Percentiles rank a stretch among this genome's conserved stretches.
phyloP scores from a whole-genome alignment of 2,113 vertebrate genomes.

The Syngnathus typhle region DNA sequence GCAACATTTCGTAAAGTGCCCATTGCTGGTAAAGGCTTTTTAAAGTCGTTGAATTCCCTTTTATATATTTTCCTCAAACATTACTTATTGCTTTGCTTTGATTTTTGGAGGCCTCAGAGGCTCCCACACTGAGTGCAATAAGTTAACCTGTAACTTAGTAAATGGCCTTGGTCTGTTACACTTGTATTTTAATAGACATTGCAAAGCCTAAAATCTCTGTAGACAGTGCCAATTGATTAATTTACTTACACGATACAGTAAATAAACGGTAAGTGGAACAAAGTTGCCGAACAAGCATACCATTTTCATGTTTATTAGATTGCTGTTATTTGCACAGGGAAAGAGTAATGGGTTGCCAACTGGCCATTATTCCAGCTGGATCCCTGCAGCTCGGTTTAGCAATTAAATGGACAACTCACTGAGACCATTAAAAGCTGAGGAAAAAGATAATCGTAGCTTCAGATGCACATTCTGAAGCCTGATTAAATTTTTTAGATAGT shows the following conservation, averaged over 20 bases:
- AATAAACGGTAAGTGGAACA: not conserved
- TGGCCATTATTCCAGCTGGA: constrained; percentile 4
- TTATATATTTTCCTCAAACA: not conserved
- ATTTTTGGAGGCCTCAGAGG: constrained; percentile 13
- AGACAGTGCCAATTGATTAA: not conserved
- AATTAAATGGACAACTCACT: constrained; percentile 6
- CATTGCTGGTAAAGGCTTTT: not conserved
- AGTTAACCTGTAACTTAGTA: not conserved
- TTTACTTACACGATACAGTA: not conserved
- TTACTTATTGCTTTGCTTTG: not conserved
- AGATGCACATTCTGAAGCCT: not conserved
- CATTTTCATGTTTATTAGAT: not conserved
- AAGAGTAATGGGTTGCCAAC: constrained; percentile 5
- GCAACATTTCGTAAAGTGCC: too few relatives aligned
- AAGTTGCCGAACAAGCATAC: not conserved
- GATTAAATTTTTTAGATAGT: not conserved
- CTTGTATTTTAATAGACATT: not conserved
- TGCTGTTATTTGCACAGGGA: constrained; percentile 13
- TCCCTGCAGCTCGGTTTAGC: constrained; percentile 21
- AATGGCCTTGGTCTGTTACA: not conserved
- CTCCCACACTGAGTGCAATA: constrained; percentile 13
- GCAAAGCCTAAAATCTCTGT: not conserved
- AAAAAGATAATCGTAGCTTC: not conserved
- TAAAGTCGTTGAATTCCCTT: not conserved
- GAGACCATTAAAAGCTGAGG: not conserved